Evolutionary conservation across 2,888 invertebrate genomes (phyloP).

Genomic region (Agapostemon virescens): DNA sequence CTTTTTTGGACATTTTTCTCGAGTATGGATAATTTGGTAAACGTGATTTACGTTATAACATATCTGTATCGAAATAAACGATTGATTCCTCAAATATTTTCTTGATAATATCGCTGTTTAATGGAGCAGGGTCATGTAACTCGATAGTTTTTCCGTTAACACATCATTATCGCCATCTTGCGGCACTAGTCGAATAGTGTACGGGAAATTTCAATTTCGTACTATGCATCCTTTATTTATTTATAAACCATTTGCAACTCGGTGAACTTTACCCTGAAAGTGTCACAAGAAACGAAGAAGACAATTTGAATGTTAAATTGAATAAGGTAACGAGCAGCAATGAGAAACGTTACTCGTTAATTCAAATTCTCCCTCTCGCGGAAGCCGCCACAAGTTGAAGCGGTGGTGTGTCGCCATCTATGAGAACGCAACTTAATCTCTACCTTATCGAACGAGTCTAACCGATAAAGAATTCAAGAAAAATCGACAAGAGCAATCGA

Average conservation of each 20-base stretch:
- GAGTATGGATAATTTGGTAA: too few relatives aligned
- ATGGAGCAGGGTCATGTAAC: neutral
- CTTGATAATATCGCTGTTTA: neutral
- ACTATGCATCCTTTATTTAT: neutral
- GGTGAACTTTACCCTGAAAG: neutral
- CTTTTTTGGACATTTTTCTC: neutral
- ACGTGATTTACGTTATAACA: neutral
- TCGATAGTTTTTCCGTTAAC: neutral
- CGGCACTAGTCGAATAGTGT: neutral
- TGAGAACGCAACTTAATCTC: neutral
- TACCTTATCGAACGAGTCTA: slow-evolving; percentile 10
- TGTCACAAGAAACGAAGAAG: neutral
- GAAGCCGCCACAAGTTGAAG: neutral
- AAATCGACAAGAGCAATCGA: slow-evolving; percentile 28
- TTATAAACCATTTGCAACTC: neutral
- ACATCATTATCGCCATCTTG: neutral
- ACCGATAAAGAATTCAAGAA: slow-evolving; percentile 37
- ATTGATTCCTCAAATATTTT: neutral
- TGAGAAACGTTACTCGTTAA: neutral
- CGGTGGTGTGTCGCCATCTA: slow-evolving; percentile 28
- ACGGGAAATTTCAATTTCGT: neutral
- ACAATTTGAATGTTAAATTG: neutral
- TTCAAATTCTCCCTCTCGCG: neutral
- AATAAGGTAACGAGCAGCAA: neutral
- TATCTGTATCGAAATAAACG: neutral